These are phyloP conservation scores for Macrotus californicus DNA, from an alignment of 2,113 vertebrate genomes.

Conservation along the genomic window DNA sequence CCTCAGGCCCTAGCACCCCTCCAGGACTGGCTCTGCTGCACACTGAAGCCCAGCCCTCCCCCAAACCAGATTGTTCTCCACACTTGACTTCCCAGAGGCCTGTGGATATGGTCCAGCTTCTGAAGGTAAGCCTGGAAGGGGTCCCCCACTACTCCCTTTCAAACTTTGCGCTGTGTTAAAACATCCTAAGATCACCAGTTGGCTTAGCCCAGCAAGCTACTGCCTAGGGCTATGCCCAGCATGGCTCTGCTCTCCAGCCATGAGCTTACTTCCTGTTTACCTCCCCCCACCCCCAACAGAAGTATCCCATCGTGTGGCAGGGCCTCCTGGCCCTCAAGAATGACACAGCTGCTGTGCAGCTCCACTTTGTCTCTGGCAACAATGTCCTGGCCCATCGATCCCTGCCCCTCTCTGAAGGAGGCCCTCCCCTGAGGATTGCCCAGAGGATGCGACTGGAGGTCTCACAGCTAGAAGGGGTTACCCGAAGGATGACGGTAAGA, in stretches of 20 bases:
- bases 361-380: conserved; percentile 98
- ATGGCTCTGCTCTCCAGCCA: neutral
- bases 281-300: conserved; percentile 79
- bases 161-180: fast-evolving
- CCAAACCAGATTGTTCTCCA: conserved; percentile 83
- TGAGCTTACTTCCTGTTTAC: neutral
- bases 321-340: conserved; percentile 96
- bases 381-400: conserved; percentile 94
- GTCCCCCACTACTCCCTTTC: fast-evolving
- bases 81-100: conserved; percentile 84
- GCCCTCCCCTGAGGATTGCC: conserved; percentile 92
- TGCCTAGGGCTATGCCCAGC: neutral
- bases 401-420: conserved; percentile 92
- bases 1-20: conserved; percentile 71
- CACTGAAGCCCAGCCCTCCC: conserved; percentile 76
- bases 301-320: conserved; percentile 99
- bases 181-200: neutral
- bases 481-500: conserved; percentile 94
- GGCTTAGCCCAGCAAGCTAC: neutral
- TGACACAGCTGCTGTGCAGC: conserved; percentile 95
- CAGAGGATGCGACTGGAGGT: conserved; percentile 97
- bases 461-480: conserved; percentile 94
- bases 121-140: conserved; percentile 83
- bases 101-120: conserved; percentile 94
- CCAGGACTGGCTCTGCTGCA: conserved; percentile 79